Evolutionary conservation across 1,140 invertebrate genomes (phyloP).

Genomic region (Nephila pilipes): DNA sequence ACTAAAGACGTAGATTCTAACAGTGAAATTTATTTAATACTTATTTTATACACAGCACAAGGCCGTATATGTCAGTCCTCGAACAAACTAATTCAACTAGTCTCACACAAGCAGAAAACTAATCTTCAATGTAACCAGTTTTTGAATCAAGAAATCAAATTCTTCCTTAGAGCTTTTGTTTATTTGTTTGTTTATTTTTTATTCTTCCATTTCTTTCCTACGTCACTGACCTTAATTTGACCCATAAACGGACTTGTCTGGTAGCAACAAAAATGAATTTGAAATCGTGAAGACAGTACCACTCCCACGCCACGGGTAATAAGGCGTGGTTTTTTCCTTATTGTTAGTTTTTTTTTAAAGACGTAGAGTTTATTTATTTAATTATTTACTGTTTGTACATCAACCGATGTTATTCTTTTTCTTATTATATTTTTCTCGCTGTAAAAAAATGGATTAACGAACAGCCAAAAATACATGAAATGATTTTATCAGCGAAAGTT

Average conservation of each 20-base stretch:
- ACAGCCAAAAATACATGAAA: neutral
- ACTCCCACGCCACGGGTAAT: conserved; percentile 73
- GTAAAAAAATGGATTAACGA: neutral
- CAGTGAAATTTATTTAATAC: conserved; percentile 38
- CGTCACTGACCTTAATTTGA: conserved; percentile 73
- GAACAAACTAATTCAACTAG: conserved; percentile 42
- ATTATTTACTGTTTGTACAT: conserved; percentile 16
- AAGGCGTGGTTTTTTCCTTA: conserved; percentile 54
- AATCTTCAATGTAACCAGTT: conserved; percentile 67
- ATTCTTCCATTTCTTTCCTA: conserved; percentile 53
- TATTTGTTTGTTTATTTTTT: conserved; percentile 1
- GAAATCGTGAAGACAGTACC: conserved; percentile 42
- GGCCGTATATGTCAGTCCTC: conserved; percentile 15
- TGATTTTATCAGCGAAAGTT: too few relatives aligned
- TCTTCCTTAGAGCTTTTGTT: conserved; percentile 38
- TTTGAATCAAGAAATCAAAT: conserved; percentile 34
- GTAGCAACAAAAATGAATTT: conserved; percentile 65
- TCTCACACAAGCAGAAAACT: neutral
- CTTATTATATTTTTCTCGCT: neutral
- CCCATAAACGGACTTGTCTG: conserved; percentile 70
- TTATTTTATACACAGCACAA: conserved; percentile 21
- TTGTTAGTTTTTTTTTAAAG: conserved; percentile 18
- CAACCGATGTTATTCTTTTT: neutral
- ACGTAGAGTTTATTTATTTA: neutral
- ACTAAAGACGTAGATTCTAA: neutral